Evolutionary conservation across 2,113 vertebrate genomes (phyloP).

Genomic region (Melanostigma gelatinosum): DNA sequence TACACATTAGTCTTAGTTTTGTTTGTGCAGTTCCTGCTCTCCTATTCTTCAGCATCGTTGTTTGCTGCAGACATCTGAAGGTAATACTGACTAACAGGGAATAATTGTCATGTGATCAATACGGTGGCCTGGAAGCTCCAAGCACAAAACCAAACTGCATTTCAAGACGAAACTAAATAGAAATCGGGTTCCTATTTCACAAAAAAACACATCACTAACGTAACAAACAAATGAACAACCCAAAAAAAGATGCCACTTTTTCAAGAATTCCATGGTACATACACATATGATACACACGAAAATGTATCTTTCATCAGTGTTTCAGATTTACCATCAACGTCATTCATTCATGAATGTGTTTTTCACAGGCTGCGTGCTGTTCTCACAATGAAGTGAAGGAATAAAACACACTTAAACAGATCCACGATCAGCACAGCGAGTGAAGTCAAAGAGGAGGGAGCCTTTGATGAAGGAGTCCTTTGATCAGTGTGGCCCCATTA

Average conservation of each 20-base stretch:
- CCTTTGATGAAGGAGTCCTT: conserved; percentile 1
- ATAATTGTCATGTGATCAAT: conserved; percentile 3
- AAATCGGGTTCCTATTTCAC: not conserved
- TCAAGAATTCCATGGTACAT: not conserved
- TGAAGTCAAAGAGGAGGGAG: not conserved
- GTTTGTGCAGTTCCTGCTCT: conserved; percentile 2
- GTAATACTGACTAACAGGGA: not conserved
- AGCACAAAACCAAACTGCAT: not conserved
- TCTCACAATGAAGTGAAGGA: not conserved
- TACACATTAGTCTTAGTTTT: conserved; percentile 28
- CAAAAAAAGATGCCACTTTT: not conserved
- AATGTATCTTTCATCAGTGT: conserved; percentile 3
- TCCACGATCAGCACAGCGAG: not conserved
- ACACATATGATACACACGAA: not conserved
- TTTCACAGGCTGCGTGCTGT: not conserved
- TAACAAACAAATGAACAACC: not conserved
- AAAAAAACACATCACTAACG: not conserved
- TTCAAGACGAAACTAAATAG: not conserved
- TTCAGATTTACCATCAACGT: not conserved
- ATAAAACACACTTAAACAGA: conserved; percentile 8
- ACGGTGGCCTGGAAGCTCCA: not conserved
- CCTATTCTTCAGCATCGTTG: conserved; percentile 14
- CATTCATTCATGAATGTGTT: conserved; percentile 5
- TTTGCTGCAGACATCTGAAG: not conserved
- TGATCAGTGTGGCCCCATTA: not conserved